A percentile compares a stretch with the other conserved stretches of the same genome.
Conservation (phyloP, 2,888 invertebrate genomes). For the Rhogogaster chlorosoma region DNA sequence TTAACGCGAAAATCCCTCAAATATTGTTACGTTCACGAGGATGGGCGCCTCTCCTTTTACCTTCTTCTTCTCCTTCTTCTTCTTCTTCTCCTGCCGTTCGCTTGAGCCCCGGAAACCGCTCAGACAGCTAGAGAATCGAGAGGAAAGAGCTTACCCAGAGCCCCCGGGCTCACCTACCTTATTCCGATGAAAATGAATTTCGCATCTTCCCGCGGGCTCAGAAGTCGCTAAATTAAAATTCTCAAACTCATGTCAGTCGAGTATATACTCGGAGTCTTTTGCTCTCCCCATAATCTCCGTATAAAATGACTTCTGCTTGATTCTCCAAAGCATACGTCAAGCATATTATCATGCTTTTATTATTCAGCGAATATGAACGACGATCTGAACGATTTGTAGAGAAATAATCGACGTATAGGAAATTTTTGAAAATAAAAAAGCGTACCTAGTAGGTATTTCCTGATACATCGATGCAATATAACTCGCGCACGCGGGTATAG, state of each 20-base stretch:
- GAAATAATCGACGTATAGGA: not conserved
- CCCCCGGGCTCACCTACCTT: constrained; percentile 19
- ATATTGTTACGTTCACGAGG: constrained; percentile 59
- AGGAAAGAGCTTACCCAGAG: constrained; percentile 26
- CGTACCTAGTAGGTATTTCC: not conserved
- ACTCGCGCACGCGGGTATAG: not conserved
- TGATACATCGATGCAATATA: not conserved
- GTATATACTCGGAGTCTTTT: not conserved
- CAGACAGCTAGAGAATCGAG: constrained; percentile 28
- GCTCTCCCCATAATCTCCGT: not conserved
- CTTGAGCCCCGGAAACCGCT: constrained; percentile 3
- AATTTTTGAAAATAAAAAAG: not conserved
- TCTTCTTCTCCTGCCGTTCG: not conserved
- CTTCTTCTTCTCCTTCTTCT: not conserved
- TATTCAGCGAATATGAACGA: not conserved
- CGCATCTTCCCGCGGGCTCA: not conserved
- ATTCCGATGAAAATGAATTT: constrained; percentile 32
- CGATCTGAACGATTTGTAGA: not conserved
- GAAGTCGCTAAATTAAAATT: constrained; percentile 6
- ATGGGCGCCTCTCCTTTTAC: not conserved
- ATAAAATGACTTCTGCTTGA: too few relatives aligned
- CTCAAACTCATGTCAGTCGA: not conserved
- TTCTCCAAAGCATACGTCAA: too few relatives aligned
- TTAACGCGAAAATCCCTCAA: constrained; percentile 74
- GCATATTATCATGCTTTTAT: too few relatives aligned